Base-by-base conservation (phyloP, 92 coral and sea anemone species). In the Micromussa lordhowensis region DNA sequence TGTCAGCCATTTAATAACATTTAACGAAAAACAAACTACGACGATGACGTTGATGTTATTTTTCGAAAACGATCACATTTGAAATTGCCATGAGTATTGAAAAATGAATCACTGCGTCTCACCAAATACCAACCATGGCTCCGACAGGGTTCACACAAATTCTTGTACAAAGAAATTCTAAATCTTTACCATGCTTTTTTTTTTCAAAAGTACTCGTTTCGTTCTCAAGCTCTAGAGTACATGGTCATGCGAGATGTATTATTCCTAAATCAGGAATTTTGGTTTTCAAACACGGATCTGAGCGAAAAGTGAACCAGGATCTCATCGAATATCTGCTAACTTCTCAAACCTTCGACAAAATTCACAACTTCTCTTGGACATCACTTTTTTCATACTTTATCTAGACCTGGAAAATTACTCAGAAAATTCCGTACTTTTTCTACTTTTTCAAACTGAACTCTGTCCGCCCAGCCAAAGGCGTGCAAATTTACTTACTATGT, bases 401-500 rank as follows among this genome's bases (percentile, higher is more conserved):
- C 61, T 15, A 16, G 61, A 19, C 61, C 22, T 55, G 61, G 61
- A 16, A 15, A 55, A 55, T 19, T 55, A 15, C 19, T 55, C 61
- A 55, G 22, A 55, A 55, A 19, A 55, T 55, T 19, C 22, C 22
- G 61, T 15, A 44, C 8, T 44, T 36, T n/a, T 44, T 44, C 13
- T 44, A 44, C 61, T 19, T 22, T 22, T 19, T 16, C 31, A 19
- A 26, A 5, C 24, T 66, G 31, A 66, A 66, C 31, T 16, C 71
- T 66, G 71, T 66, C 26, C 17, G 17, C 1, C 34, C 29, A 66
- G 29, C 34, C 15, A 66, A 28, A 3, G 71, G 17, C 17, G 34
- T 26, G 10, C 5, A 63, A 4, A 63, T 34, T 29, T 63, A 92
- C 99, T 92, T 91, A 97, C 99, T 72, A 97, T 88, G 31, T 97